Evolutionary conservation across 2,888 invertebrate genomes (phyloP).

Genomic region (Linyphia triangularis): DNA sequence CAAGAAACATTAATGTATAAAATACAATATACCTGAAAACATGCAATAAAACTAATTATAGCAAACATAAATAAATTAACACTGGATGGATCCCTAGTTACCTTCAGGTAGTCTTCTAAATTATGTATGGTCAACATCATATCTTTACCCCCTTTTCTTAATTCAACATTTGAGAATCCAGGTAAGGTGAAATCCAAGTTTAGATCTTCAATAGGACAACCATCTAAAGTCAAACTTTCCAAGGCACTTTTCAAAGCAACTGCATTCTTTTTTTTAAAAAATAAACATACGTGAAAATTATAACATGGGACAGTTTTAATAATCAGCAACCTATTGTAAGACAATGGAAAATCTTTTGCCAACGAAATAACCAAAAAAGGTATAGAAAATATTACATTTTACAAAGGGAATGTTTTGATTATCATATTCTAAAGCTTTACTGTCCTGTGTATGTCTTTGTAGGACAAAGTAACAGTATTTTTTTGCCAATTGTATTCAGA

Average conservation of each 20-base stretch:
- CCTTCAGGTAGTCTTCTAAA: slow-evolving; percentile 93
- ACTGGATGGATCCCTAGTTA: slow-evolving; percentile 78
- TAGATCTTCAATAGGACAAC: slow-evolving; percentile 92
- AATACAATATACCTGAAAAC: too few species aligned
- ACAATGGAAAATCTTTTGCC: too few species aligned
- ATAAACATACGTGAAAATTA: background rate
- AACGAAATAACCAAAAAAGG: background rate
- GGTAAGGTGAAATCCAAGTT: slow-evolving; percentile 97
- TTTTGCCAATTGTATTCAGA: too few species aligned
- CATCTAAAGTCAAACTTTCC: slow-evolving; percentile 87
- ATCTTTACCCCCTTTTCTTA: slow-evolving; percentile 95
- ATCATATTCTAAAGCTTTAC: too few species aligned
- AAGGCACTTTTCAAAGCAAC: slow-evolving; percentile 78
- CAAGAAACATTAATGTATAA: too few species aligned
- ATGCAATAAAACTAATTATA: too few species aligned
- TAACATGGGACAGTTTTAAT: background rate
- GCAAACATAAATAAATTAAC: too few species aligned
- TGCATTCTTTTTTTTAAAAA: slow-evolving; percentile 79
- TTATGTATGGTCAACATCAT: slow-evolving; percentile 94
- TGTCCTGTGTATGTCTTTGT: too few species aligned
- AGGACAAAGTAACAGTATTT: too few species aligned
- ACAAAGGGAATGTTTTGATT: too few species aligned
- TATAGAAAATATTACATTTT: too few species aligned
- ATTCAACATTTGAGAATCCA: slow-evolving; percentile 94
- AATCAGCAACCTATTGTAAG: background rate